phyloP scores from a whole-genome alignment of 1,140 invertebrate species.

The Battus philenor region DNA sequence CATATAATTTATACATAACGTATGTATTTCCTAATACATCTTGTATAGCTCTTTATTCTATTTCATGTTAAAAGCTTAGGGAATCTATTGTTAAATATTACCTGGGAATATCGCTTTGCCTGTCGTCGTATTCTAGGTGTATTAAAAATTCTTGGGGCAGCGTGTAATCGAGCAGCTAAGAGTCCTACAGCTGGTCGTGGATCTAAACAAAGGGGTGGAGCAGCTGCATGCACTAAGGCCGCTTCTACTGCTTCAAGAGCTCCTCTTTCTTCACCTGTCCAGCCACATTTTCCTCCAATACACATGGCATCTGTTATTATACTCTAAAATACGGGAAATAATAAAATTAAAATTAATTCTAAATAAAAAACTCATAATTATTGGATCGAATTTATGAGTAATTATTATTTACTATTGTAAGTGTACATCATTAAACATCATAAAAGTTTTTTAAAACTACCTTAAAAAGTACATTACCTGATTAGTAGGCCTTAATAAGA shows the following conservation, averaged over 20 bases:
- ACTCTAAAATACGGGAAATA: no score
- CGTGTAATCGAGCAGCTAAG: conserved; percentile 83
- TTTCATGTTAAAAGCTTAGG: no score
- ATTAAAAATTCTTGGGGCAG: conserved; percentile 84
- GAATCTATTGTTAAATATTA: no score
- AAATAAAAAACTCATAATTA: no score
- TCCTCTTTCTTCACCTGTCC: conserved; percentile 87
- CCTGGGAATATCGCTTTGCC: conserved; percentile 85
- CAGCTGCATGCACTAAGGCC: conserved; percentile 87
- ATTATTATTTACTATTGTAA: no score
- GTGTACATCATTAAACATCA: no score
- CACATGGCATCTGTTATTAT: conserved; percentile 85
- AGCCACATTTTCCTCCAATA: conserved; percentile 81
- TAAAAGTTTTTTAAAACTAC: no score
- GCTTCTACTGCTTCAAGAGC: conserved; percentile 88
- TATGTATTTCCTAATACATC: no score
- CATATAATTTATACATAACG: no score
- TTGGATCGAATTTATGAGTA: no score
- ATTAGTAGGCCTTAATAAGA: conserved; percentile 90
- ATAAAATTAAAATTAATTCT: no score
- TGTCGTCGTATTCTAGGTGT: conserved; percentile 84
- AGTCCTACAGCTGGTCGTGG: conserved; percentile 88
- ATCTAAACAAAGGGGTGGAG: conserved; percentile 90
- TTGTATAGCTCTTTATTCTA: no score
- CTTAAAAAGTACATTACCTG: conserved; percentile 78